A percentile compares a stretch with the other conserved stretches of the same genome.
Evolutionary conservation across 2,113 vertebrate species (phyloP).

Genomic region (Choloepus hoffmanni): DNA sequence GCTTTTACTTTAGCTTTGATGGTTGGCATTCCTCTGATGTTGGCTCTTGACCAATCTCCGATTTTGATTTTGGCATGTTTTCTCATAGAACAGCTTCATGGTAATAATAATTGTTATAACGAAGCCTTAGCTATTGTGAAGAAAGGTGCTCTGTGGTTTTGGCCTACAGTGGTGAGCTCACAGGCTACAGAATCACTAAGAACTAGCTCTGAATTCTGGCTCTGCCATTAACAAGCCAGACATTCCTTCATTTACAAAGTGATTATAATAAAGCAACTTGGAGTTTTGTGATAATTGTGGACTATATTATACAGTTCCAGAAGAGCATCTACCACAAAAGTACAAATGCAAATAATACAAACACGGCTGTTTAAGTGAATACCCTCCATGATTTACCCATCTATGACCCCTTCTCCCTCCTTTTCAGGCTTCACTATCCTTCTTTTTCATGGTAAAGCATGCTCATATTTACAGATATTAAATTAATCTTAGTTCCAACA

Average conservation of each 20-base stretch:
- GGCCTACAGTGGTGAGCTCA: background rate
- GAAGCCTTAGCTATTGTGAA: background rate
- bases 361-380: background rate
- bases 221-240: background rate
- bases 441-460: background rate
- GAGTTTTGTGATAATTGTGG: background rate
- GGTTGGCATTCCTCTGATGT: background rate
- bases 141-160: background rate
- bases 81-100: background rate
- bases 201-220: background rate
- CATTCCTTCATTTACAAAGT: background rate
- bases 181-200: background rate
- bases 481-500: background rate
- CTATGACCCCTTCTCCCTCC: background rate
- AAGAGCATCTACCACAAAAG: background rate
- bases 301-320: background rate
- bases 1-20: background rate
- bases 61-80: background rate
- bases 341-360: background rate
- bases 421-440: background rate
- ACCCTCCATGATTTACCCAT: background rate
- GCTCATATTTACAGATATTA: background rate
- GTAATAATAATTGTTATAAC: background rate
- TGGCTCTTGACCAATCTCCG: background rate
- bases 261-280: background rate